Percentiles rank a stretch among this genome's conserved stretches.
phyloP scores from a whole-genome alignment of 2,113 vertebrate genomes.

The Plestiodon gilberti region DNA sequence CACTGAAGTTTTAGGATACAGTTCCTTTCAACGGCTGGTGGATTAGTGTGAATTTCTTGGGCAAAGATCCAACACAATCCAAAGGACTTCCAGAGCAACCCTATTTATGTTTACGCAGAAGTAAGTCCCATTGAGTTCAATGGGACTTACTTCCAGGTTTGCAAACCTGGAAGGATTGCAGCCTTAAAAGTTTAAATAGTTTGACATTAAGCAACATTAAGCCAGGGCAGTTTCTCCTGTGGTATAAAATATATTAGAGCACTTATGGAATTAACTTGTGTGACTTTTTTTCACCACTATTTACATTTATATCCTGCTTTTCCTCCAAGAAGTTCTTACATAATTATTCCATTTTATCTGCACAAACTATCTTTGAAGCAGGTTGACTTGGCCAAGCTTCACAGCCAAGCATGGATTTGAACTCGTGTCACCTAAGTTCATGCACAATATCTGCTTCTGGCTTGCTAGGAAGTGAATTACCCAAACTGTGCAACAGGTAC shows the following conservation, averaged over 20 bases:
- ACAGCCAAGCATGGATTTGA: background rate
- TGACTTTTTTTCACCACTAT: background rate
- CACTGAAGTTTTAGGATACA: background rate
- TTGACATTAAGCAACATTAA: background rate
- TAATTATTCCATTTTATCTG: background rate
- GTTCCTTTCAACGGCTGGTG: background rate
- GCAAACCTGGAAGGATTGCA: no score
- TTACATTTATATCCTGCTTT: background rate
- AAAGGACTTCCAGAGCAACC: background rate
- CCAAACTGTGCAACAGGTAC: background rate
- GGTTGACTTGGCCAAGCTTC: background rate
- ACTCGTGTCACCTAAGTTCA: background rate
- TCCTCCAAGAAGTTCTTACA: background rate
- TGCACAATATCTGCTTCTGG: background rate
- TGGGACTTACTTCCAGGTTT: no score
- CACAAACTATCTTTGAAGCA: background rate
- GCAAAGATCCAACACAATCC: background rate
- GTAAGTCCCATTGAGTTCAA: no score
- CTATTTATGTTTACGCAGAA: no score
- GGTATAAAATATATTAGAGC: background rate
- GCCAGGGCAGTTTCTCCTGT: background rate
- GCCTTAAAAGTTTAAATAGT: no score
- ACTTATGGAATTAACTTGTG: background rate
- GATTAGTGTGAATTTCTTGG: background rate
- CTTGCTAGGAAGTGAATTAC: background rate